phyloP scores from a whole-genome alignment of 2,888 invertebrate genomes.

The Microplitis deprimator region DNA sequence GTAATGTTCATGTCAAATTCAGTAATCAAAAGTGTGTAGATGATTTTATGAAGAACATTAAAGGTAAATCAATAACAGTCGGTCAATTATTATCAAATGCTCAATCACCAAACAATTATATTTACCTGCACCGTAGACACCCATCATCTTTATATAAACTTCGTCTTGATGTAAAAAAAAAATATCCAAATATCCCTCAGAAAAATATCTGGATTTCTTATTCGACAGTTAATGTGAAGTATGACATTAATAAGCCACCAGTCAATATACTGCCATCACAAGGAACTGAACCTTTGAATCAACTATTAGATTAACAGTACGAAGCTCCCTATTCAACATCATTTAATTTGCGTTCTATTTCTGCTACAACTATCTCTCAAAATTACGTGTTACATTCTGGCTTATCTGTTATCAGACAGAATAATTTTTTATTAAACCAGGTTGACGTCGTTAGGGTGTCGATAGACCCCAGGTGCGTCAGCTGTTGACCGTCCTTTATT shows the following conservation, averaged over 20 bases:
- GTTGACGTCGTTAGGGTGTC: too few species aligned
- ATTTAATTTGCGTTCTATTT: too few species aligned
- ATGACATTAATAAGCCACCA: background rate
- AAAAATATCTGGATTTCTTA: background rate
- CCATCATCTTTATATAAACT: background rate
- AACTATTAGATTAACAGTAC: too few species aligned
- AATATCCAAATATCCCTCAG: background rate
- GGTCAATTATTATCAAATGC: too few species aligned
- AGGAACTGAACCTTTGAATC: background rate
- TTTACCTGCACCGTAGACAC: background rate
- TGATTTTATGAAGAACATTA: background rate
- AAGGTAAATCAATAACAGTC: background rate
- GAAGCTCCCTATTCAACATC: too few species aligned
- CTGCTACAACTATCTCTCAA: too few species aligned
- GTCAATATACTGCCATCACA: background rate
- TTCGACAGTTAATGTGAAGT: background rate
- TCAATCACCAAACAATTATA: too few species aligned
- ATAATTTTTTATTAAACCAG: too few species aligned
- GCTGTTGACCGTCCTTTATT: too few species aligned
- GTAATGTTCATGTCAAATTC: background rate
- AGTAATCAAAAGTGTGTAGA: background rate
- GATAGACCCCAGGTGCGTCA: too few species aligned
- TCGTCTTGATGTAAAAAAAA: background rate
- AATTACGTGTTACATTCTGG: too few species aligned
- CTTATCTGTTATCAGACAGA: too few species aligned